phyloP scores from a whole-genome alignment of 2,113 vertebrate species.

The Ciconia stormi region DNA sequence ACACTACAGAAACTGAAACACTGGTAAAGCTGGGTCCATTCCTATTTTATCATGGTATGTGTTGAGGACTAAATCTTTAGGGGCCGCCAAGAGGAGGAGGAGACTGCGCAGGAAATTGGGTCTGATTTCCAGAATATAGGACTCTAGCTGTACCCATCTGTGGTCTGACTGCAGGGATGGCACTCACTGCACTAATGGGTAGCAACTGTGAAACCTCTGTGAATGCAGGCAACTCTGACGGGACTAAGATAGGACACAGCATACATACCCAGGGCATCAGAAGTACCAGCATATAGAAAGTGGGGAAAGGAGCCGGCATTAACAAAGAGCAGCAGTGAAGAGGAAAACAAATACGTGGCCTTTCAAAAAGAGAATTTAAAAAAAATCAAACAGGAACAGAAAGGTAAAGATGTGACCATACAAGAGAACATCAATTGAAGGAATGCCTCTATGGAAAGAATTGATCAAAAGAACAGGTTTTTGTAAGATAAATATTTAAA shows the following conservation, averaged over 20 bases:
- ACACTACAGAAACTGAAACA: background rate
- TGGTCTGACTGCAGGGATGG: background rate
- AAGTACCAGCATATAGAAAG: background rate
- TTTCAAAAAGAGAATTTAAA: background rate
- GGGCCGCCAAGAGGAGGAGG: background rate
- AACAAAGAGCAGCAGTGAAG: background rate
- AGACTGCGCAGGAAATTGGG: background rate
- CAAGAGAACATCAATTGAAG: background rate
- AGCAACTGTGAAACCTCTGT: background rate
- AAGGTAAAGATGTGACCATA: background rate
- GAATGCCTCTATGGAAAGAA: background rate
- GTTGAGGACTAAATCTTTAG: background rate
- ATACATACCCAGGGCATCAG: accelerated
- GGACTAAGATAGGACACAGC: background rate
- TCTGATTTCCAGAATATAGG: background rate
- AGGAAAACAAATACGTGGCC: background rate
- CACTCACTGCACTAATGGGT: background rate
- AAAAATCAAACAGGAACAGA: background rate
- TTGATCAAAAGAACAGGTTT: background rate
- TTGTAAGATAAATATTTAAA: background rate
- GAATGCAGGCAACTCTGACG: background rate
- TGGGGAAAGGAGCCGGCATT: background rate
- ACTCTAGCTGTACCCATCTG: background rate
- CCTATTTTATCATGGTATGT: background rate
- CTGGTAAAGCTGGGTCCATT: background rate